Evolutionary conservation across 2,888 invertebrate genomes (phyloP), one percentile per base, ranked within the genome.

Genomic region (Artemia sinica): DNA sequence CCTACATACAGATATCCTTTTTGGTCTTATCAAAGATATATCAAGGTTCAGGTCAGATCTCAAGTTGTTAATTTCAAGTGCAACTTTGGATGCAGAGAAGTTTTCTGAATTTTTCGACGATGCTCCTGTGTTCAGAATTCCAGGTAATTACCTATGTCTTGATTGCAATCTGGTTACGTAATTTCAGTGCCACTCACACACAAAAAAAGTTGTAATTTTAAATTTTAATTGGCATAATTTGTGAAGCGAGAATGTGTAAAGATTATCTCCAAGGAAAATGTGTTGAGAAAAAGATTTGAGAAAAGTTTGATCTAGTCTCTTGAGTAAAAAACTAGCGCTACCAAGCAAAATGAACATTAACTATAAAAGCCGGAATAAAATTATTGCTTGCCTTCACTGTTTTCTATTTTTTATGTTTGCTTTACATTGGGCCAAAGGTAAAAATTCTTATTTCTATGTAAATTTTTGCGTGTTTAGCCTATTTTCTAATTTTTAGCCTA

Each of bases 71-170:
- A 96, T 99, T 75, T 97, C 97, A 0, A 94, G 94, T 78, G 98
- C 98, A 3, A 99, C 98, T 0, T 81, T 99, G 49, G 97, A 98
- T 81, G 96, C 96, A 14, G 88, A 93, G 74, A 99, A 99, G 77
- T 98, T 99, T 79, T 94, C 95, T 5, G 86, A 85, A 74, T 99
- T 98, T 78, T 98, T 98, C 80, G 97, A 98, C 80, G 92, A 94
- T 77, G 97, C 98, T 0, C 97, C 97, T 1, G 92, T 97, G 74
- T 97, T 96, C 78, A 83, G 92, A 70, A 97, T 98, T 75, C 97
- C 97, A 50, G 78, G 77, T 76, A 71, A 70, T 28, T 28, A 28
- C 28, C 28, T 28, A 28, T 28, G 28, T 28, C 28, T 28, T 52
- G 12, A 67, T 3, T 3, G 3, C 58, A 68, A 6, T n/a, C 41